Evolutionary conservation across 2,888 invertebrate species (phyloP).

Genomic region (Shargacucullia verbasci): DNA sequence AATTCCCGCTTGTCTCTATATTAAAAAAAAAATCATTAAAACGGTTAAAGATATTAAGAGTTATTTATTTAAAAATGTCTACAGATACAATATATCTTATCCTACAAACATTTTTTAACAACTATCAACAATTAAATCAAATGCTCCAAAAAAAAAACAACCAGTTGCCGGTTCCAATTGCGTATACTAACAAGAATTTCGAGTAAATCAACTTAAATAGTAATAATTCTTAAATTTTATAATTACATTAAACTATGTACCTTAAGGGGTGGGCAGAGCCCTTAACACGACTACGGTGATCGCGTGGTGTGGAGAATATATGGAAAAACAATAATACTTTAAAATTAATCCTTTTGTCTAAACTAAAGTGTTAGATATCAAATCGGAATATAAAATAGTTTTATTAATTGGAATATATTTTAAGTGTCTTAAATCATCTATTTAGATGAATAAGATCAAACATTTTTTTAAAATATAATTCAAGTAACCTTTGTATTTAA

Average conservation of each 20-base stretch:
- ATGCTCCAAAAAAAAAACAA: not conserved
- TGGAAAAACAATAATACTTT: too few species aligned
- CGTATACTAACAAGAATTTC: slow-evolving; percentile 35
- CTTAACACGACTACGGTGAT: slow-evolving; percentile 1
- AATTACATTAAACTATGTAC: slow-evolving; percentile 17
- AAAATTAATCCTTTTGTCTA: too few species aligned
- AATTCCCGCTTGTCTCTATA: not conserved
- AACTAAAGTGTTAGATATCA: too few species aligned
- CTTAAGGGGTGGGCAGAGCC: slow-evolving; percentile 2
- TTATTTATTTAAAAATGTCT: not conserved
- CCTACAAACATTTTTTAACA: not conserved
- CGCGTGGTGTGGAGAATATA: not conserved
- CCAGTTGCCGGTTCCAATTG: slow-evolving; percentile 17
- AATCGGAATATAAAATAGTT: too few species aligned
- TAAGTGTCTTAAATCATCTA: too few species aligned
- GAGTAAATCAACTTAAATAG: slow-evolving; percentile 26
- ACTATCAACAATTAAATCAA: not conserved
- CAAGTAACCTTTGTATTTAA: too few species aligned
- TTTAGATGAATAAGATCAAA: too few species aligned
- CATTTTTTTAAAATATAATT: too few species aligned
- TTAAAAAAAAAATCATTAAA: not conserved
- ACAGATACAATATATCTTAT: not conserved
- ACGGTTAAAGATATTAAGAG: not conserved
- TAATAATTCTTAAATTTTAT: slow-evolving; percentile 39
- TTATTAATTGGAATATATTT: too few species aligned